phyloP scores from a whole-genome alignment of 2,113 vertebrate species.

The Cavia porcellus region DNA sequence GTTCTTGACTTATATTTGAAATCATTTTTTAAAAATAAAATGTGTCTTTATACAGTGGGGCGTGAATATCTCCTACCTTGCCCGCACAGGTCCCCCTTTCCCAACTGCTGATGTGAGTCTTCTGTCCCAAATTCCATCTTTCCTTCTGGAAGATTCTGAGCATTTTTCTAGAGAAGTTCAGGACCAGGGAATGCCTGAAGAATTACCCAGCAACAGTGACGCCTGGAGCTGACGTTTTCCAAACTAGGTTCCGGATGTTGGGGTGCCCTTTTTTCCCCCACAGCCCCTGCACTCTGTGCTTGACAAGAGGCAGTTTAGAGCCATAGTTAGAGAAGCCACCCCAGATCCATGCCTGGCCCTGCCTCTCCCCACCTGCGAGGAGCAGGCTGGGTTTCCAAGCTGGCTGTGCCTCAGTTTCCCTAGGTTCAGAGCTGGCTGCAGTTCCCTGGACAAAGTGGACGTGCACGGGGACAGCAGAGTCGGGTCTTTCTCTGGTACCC shows the following conservation, averaged over 20 bases:
- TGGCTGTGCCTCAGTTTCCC: neutral
- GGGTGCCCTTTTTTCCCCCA: neutral
- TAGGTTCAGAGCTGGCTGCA: accelerated
- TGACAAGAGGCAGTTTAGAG: neutral
- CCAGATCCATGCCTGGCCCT: neutral
- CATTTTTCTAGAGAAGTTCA: neutral
- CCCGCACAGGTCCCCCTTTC: accelerated
- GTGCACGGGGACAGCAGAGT: accelerated
- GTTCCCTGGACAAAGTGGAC: too few species aligned
- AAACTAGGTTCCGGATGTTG: neutral
- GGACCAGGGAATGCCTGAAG: neutral
- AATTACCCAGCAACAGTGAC: neutral
- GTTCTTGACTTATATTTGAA: neutral
- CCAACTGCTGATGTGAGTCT: neutral
- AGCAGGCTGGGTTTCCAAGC: accelerated
- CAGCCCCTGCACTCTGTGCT: neutral
- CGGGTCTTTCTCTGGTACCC: too few species aligned
- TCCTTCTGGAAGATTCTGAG: neutral
- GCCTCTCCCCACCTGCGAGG: neutral
- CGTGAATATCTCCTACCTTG: accelerated
- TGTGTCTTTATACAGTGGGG: neutral
- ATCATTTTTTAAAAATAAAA: neutral
- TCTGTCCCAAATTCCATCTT: neutral
- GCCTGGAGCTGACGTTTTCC: neutral
- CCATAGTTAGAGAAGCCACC: accelerated